A percentile compares a stretch with the other conserved stretches of the same genome.
phyloP scores from a whole-genome alignment of 1,140 invertebrate genomes.

The Ectropis grisescens region DNA sequence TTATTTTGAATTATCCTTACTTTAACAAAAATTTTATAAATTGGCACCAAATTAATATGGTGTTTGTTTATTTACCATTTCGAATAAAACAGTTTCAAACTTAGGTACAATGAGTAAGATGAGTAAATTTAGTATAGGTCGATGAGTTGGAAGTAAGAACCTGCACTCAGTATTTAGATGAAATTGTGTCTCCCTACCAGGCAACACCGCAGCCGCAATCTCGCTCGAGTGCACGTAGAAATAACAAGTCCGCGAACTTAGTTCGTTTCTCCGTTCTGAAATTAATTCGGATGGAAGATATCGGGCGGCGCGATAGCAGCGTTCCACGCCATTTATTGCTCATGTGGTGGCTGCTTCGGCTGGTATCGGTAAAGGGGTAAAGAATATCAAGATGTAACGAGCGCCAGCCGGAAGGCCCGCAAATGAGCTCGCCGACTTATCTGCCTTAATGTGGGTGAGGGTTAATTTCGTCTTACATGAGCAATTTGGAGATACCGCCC shows the following conservation, averaged over 20 bases:
- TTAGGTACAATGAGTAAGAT: too few relatives aligned
- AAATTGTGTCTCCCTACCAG: too few relatives aligned
- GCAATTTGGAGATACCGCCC: slow-evolving; percentile 58
- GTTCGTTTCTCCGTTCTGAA: slow-evolving; percentile 62
- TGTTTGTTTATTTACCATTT: too few relatives aligned
- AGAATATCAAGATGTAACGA: slow-evolving; percentile 70
- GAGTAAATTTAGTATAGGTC: too few relatives aligned
- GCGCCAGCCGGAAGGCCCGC: slow-evolving; percentile 63
- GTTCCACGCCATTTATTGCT: slow-evolving; percentile 68
- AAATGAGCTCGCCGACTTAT: slow-evolving; percentile 69
- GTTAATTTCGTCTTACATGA: slow-evolving; percentile 67
- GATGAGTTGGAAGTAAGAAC: too few relatives aligned
- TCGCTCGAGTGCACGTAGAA: slow-evolving; percentile 50
- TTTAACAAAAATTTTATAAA: too few relatives aligned
- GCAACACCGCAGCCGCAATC: slow-evolving; percentile 16
- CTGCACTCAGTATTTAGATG: too few relatives aligned
- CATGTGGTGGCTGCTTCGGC: slow-evolving; percentile 62
- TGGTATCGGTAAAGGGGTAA: slow-evolving; percentile 63
- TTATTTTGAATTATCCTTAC: too few relatives aligned
- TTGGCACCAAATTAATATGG: too few relatives aligned
- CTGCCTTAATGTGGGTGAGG: slow-evolving; percentile 62
- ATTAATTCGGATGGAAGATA: slow-evolving; percentile 71
- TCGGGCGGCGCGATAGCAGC: slow-evolving; percentile 59
- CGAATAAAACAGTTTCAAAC: too few relatives aligned
- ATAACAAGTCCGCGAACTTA: slow-evolving; percentile 65